Percentiles rank a stretch among this genome's conserved stretches.
These are phyloP conservation scores for Penaeus monodon DNA, from an alignment of 2,888 invertebrate species.

Conservation along the genomic window DNA sequence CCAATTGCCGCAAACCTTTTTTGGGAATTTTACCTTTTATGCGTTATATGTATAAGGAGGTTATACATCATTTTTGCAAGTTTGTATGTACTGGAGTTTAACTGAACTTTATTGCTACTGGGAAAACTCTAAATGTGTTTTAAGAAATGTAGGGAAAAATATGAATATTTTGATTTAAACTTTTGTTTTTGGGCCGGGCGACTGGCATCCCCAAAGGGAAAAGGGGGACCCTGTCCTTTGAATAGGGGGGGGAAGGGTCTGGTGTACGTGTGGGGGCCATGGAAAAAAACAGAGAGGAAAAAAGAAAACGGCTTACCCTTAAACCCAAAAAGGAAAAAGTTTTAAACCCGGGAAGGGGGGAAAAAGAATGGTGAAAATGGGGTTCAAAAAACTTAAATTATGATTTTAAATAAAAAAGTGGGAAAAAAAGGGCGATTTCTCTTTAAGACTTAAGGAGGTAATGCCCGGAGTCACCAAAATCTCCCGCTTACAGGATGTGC, in stretches of 20 bases:
- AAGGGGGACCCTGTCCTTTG: conserved; percentile 81
- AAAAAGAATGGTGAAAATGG: neutral
- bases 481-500: conserved; percentile 56
- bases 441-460: neutral
- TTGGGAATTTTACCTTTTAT: conserved; percentile 80
- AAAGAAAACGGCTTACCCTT: conserved; percentile 79
- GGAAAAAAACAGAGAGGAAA: conserved; percentile 81
- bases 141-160: neutral
- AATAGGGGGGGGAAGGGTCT: conserved; percentile 82
- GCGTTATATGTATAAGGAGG: conserved; percentile 94
- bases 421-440: neutral
- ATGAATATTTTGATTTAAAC: too few species aligned
- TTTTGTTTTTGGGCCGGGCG: conserved; percentile 78
- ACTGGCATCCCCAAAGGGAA: conserved; percentile 80
- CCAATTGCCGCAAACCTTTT: too few species aligned
- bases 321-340: too few species aligned
- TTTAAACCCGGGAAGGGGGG: conserved; percentile 74
- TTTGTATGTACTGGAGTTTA: conserved; percentile 71
- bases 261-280: conserved; percentile 98
- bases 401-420: neutral
- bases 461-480: neutral
- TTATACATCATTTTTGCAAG: conserved; percentile 95
- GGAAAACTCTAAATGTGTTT: neutral
- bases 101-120: neutral
- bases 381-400: neutral